A percentile compares a stretch with the other conserved stretches of the same genome.
These are phyloP conservation scores for Pseudopodoces humilis DNA, from an alignment of 2,113 vertebrate species.

Conservation along the genomic window DNA sequence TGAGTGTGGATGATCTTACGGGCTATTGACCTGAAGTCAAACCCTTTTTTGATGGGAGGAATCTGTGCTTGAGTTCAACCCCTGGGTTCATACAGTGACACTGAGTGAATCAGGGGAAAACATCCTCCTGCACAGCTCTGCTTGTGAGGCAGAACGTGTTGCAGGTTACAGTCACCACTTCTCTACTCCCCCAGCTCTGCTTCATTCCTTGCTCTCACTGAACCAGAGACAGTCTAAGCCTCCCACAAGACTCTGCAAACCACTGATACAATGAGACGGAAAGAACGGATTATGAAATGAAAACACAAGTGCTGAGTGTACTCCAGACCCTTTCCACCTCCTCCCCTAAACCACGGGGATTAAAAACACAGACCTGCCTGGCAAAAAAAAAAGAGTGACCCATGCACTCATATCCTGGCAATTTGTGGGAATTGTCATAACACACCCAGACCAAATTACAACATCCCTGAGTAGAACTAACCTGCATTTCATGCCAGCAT, in stretches of 20 bases:
- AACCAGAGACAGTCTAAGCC: not conserved
- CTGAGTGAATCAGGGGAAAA: not conserved
- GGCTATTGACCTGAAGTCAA: not conserved
- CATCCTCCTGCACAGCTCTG: not conserved
- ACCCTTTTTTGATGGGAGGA: not conserved
- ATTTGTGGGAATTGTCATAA: not conserved
- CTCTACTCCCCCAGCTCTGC: not conserved
- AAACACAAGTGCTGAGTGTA: not conserved
- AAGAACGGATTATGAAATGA: not conserved
- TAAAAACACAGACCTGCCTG: not conserved
- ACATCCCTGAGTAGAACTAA: rapidly evolving
- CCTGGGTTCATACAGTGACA: not conserved
- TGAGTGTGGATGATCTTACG: rapidly evolving
- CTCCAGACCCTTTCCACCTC: not conserved
- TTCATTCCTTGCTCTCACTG: not conserved
- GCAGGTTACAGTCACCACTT: not conserved
- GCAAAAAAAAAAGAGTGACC: not conserved
- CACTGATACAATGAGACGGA: not conserved
- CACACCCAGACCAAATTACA: not conserved
- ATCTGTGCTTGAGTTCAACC: not conserved
- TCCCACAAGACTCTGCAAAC: not conserved
- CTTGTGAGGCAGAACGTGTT: not conserved
- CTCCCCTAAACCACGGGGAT: not conserved
- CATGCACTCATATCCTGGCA: constrained; percentile 9
- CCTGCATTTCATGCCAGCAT: not conserved